phyloP scores from a whole-genome alignment of 2,797 vertebrate genomes.

The Adrianichthys oophorus region DNA sequence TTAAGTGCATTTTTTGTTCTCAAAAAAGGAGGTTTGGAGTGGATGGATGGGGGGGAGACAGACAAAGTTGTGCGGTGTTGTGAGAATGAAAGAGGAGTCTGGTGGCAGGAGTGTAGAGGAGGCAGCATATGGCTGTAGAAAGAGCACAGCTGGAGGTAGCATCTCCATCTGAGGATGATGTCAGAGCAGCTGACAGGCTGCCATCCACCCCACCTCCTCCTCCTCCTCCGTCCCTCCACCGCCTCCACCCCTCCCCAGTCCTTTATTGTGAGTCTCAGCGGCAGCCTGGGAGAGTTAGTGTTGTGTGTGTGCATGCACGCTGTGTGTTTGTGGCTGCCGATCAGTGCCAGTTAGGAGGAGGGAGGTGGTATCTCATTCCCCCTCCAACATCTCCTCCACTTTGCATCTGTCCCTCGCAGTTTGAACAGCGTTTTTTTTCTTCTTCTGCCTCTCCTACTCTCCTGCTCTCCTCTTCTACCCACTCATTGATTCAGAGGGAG shows the following conservation, averaged over 20 bases:
- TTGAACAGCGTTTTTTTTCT: slow-evolving; percentile 84
- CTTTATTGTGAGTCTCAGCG: slow-evolving; percentile 96
- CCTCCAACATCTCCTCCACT: slow-evolving; percentile 99
- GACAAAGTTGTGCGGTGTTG: slow-evolving; percentile 87
- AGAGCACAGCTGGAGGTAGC: slow-evolving; percentile 99
- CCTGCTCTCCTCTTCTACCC: slow-evolving; percentile 71
- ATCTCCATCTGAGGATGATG: slow-evolving; percentile 99
- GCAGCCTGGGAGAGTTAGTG: slow-evolving; percentile 94
- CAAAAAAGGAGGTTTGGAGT: slow-evolving; percentile 16
- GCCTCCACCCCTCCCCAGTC: slow-evolving; percentile 84
- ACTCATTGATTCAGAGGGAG: slow-evolving; percentile 79
- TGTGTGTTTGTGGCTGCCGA: slow-evolving; percentile 70
- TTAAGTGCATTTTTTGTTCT: slow-evolving; percentile 39
- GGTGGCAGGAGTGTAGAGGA: slow-evolving; percentile 99
- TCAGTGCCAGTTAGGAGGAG: slow-evolving; percentile 76
- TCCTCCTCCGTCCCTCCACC: slow-evolving; percentile 62
- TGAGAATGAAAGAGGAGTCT: slow-evolving; percentile 98
- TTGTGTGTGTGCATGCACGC: slow-evolving; percentile 86
- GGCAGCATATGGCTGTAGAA: slow-evolving; percentile 99
- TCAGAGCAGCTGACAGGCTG: slow-evolving; percentile 99
- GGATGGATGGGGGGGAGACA: slow-evolving; percentile 81
- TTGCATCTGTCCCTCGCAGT: slow-evolving; percentile 99
- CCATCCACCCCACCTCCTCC: slow-evolving; percentile 86
- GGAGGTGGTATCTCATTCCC: slow-evolving; percentile 99
- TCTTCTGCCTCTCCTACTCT: slow-evolving; percentile 63